Base-by-base conservation (phyloP, 2,888 invertebrate genomes). In the Leptopilina myrica region DNA sequence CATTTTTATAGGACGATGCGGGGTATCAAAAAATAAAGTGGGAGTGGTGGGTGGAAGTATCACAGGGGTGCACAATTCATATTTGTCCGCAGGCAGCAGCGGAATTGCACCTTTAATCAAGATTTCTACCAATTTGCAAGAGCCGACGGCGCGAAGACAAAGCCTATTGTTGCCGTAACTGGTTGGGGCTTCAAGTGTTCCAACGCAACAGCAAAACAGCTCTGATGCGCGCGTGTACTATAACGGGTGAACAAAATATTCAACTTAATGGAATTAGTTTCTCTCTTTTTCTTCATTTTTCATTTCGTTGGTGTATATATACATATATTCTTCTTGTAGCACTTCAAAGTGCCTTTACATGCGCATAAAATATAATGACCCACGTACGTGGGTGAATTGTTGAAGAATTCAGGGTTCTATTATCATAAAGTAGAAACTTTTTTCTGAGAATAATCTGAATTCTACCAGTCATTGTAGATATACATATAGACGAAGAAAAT, bases 41-140 rank as follows among this genome's bases (percentile, higher is more conserved):
- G 80, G 64, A 73, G 76, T 7, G 7, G 75, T 80, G 81, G 82
- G 67, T 73, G 82, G 81, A 56, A 76, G 83, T 81, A 85, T 87
- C 83, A 83, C 83, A 83, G 85, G 87, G 87, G 85, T 43, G 87
- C 87, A 87, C 87, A 87, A 87, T 90, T 90, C 87, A 88, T 89
- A 88, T 89, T 89, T 88, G 87, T 88, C 87, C 86, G 87, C 85
- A 88, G 87, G 87, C 87, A 88, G 87, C 87, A 88, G 87, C 87
- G 86, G 87, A 90, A 91, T 90, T 90, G 90, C 90, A 91, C 91
- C 91, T 91, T 91, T 91, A 91, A 91, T 91, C 91, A 91, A 91
- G 91, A 91, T 91, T 91, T 91, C 91, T 91, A 91, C 91, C 91
- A 91, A 91, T 91, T 91, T 91, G 91, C 88, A 88, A 90, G 89